Evolutionary conservation across 2,797 vertebrate genomes (phyloP).

Genomic region (Acipenser ruthenus): DNA sequence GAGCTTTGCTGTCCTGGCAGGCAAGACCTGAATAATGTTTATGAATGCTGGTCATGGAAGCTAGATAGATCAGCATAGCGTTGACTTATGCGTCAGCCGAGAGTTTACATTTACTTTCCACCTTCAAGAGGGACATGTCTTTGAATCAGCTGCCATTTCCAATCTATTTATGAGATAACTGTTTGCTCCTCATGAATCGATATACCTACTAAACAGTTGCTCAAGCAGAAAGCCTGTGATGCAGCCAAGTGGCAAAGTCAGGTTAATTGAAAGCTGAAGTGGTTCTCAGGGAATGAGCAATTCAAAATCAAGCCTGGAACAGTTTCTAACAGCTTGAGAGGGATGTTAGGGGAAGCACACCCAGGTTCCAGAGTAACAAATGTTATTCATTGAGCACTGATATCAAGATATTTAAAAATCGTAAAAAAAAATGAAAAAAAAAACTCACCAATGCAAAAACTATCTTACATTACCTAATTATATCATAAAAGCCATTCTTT

Average conservation of each 20-base stretch:
- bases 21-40: too few species aligned
- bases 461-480: too few species aligned
- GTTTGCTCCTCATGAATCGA: conserved; percentile 38
- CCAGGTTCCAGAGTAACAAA: conserved; percentile 21
- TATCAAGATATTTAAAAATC: too few species aligned
- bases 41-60: conserved; percentile 6
- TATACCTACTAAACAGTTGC: conserved; percentile 25
- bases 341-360: conserved; percentile 17
- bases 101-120: conserved; percentile 17
- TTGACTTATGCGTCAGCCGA: conserved; percentile 12
- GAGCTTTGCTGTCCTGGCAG: too few species aligned
- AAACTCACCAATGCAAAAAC: too few species aligned
- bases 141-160: conserved; percentile 35
- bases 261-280: conserved; percentile 35
- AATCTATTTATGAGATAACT: conserved; percentile 33
- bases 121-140: conserved; percentile 27
- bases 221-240: conserved; percentile 32
- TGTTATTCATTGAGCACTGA: too few species aligned
- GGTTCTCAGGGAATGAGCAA: conserved; percentile 31
- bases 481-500: too few species aligned
- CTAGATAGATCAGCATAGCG: conserved; percentile 4
- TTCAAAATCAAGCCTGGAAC: conserved; percentile 24
- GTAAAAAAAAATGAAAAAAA: too few species aligned
- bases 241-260: conserved; percentile 2
- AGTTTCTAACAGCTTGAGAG: conserved; percentile 20